Evolutionary conservation across 2,797 vertebrate species (phyloP).

Genomic region (Onychomys arenicola): DNA sequence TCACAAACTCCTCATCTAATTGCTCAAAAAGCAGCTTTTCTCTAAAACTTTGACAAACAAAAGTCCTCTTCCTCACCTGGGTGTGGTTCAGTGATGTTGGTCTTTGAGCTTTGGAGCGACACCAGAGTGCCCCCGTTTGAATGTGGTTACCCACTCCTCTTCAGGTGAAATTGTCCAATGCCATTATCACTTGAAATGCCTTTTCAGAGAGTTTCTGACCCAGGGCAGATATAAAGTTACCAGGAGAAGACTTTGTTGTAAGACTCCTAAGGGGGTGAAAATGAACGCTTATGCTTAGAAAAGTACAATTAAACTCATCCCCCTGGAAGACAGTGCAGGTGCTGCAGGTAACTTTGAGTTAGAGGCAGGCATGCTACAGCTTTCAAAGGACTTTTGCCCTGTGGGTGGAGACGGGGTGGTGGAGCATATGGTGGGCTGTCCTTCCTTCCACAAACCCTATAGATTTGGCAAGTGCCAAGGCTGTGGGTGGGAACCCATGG

Average conservation of each 20-base stretch:
- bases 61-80: neutral
- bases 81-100: neutral
- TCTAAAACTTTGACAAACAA: neutral
- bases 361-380: neutral
- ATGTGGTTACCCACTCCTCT: neutral
- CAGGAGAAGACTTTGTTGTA: neutral
- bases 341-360: neutral
- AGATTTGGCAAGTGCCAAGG: slow-evolving; percentile 44
- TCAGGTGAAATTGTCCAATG: neutral
- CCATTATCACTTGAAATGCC: neutral
- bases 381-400: neutral
- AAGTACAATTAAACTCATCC: neutral
- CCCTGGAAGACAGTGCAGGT: neutral
- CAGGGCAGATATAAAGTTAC: neutral
- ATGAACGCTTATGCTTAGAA: neutral
- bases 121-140: neutral
- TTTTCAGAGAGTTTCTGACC: neutral
- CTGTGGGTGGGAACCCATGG: neutral
- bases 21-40: neutral
- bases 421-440: neutral
- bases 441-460: neutral
- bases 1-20: neutral
- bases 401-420: neutral
- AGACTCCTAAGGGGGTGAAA: neutral
- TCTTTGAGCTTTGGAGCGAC: neutral